These are phyloP conservation scores for Caenorhabditis macrosperma DNA, from an alignment of 2,888 invertebrate species.

Conservation along the genomic window DNA sequence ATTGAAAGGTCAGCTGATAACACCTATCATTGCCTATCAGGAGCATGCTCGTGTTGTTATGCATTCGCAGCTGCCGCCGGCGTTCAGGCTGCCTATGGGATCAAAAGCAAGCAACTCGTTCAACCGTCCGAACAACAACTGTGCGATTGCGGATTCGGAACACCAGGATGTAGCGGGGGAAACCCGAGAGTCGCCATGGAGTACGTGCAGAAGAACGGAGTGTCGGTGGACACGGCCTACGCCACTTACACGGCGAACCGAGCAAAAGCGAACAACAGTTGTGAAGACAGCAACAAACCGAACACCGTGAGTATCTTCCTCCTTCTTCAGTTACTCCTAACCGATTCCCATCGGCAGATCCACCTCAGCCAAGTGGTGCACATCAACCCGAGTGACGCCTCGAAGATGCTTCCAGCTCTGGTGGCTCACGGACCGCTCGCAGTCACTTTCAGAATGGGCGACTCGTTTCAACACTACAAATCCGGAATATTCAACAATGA, in stretches of 20 bases:
- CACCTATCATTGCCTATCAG: neutral
- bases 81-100: slow-evolving; percentile 80
- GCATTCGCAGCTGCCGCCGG: slow-evolving; percentile 82
- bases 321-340: too few species aligned
- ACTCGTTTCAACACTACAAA: slow-evolving; percentile 87
- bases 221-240: slow-evolving; percentile 81
- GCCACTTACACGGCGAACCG: slow-evolving; percentile 83
- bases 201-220: slow-evolving; percentile 89
- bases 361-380: slow-evolving; percentile 86
- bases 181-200: slow-evolving; percentile 88
- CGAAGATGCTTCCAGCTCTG: slow-evolving; percentile 84
- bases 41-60: slow-evolving; percentile 92
- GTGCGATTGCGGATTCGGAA: slow-evolving; percentile 80
- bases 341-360: neutral
- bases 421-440: slow-evolving; percentile 89
- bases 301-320: neutral
- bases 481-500: slow-evolving; percentile 83
- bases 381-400: slow-evolving; percentile 86
- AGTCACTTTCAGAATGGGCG: slow-evolving; percentile 90
- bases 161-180: slow-evolving; percentile 86
- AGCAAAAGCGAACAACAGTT: neutral
- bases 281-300: neutral
- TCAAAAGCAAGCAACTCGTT: slow-evolving; percentile 79
- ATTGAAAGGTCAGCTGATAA: too few species aligned
- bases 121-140: slow-evolving; percentile 33